These are phyloP conservation scores for Varanus salvator DNA, from an alignment of 2,113 vertebrate species.

Conservation along the genomic window DNA sequence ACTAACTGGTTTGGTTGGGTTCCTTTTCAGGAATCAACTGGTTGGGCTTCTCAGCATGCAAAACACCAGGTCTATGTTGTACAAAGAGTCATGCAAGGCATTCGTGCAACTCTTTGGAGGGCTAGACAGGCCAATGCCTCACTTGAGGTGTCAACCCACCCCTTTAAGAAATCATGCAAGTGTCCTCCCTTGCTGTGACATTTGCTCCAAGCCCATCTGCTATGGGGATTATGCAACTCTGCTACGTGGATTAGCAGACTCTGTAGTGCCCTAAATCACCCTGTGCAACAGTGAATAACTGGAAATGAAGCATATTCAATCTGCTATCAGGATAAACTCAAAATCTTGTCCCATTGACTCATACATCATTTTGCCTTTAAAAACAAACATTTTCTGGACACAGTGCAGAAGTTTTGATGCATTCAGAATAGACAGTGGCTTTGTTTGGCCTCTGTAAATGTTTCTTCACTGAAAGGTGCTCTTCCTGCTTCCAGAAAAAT, in stretches of 20 bases:
- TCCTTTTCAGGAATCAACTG: too few relatives aligned
- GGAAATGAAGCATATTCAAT: not conserved
- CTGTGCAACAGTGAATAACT: not conserved
- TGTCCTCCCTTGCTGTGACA: too few relatives aligned
- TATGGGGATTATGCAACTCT: too few relatives aligned
- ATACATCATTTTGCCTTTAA: not conserved
- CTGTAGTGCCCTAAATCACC: not conserved
- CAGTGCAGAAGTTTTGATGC: not conserved
- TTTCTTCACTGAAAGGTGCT: slow-evolving; percentile 28
- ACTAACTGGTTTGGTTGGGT: too few relatives aligned
- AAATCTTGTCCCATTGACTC: not conserved
- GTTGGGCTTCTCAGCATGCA: too few relatives aligned
- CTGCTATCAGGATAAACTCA: not conserved
- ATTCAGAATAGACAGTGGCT: not conserved
- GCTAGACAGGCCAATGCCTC: too few relatives aligned
- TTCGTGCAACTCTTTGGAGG: too few relatives aligned
- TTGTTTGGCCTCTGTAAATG: not conserved
- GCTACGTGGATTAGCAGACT: not conserved
- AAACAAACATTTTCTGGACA: not conserved
- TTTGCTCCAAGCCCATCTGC: not conserved
- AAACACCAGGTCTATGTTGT: too few relatives aligned
- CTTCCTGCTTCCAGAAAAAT: slow-evolving; percentile 46
- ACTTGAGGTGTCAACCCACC: too few relatives aligned
- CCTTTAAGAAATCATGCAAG: too few relatives aligned
- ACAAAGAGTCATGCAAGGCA: too few relatives aligned